Conservation (phyloP, 2,888 invertebrate genomes). For the Macrophya alboannulata region DNA sequence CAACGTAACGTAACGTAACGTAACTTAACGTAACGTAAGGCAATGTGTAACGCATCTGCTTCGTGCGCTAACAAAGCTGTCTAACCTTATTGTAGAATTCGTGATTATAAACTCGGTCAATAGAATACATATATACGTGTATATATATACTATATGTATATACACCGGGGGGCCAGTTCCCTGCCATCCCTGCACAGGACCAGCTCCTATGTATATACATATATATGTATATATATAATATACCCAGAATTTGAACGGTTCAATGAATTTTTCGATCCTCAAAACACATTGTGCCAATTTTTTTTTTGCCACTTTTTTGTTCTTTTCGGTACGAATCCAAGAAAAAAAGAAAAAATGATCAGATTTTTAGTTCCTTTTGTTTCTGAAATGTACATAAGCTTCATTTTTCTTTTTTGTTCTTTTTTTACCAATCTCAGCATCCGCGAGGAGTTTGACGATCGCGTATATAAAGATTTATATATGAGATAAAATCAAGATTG, state of each 20-base stretch:
- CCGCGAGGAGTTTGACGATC: background rate
- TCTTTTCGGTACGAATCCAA: background rate
- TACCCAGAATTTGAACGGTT: background rate
- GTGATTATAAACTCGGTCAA: constrained; percentile 52
- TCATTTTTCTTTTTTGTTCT: no score
- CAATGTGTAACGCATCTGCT: background rate
- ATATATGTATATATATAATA: background rate
- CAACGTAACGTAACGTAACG: background rate
- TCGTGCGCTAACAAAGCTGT: constrained; percentile 7
- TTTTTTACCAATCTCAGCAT: no score
- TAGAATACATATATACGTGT: background rate
- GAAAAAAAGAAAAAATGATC: background rate
- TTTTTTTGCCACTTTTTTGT: background rate
- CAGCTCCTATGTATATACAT: background rate
- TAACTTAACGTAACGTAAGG: no score
- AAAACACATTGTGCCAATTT: background rate
- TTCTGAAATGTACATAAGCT: background rate
- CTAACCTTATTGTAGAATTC: constrained; percentile 49
- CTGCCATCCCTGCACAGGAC: background rate
- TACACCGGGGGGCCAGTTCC: constrained; percentile 21
- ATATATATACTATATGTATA: background rate
- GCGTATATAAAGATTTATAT: no score
- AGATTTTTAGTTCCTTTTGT: background rate
- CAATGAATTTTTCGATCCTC: constrained; percentile 9
- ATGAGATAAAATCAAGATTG: background rate